Evolutionary conservation across 2,888 invertebrate genomes (phyloP).

Genomic region (Netelia inedita): DNA sequence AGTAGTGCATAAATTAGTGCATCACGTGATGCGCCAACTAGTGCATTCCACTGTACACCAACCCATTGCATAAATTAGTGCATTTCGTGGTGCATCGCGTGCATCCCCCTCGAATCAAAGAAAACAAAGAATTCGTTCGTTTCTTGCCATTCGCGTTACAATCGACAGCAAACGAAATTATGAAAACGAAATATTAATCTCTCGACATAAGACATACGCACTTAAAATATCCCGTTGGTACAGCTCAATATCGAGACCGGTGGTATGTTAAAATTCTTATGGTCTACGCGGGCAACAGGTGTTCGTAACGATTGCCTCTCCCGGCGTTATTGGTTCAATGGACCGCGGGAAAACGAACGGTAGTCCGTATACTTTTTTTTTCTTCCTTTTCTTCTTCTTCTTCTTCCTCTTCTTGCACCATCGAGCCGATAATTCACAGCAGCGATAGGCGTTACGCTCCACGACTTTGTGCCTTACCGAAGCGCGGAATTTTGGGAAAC

Average conservation of each 20-base stretch:
- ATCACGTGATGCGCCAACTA: neutral
- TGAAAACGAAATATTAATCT: neutral
- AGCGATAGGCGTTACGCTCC: constrained; percentile 53
- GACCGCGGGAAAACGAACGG: constrained; percentile 64
- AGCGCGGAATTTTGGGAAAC: constrained; percentile 6
- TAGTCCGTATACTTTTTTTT: constrained; percentile 42
- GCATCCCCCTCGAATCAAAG: neutral
- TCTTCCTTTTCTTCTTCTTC: constrained; percentile 23
- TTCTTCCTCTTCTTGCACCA: neutral
- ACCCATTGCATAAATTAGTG: constrained; percentile 8
- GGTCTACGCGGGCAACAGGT: constrained; percentile 5
- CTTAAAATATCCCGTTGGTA: constrained; percentile 1
- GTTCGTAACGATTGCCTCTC: constrained; percentile 9
- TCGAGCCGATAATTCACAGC: constrained; percentile 47
- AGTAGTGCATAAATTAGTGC: constrained; percentile 11
- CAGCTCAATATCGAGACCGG: neutral
- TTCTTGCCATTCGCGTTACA: no score
- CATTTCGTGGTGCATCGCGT: neutral
- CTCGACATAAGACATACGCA: constrained; percentile 1
- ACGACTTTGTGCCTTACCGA: constrained; percentile 40
- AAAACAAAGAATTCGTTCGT: no score
- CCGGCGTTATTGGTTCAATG: constrained; percentile 62
- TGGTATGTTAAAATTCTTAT: constrained; percentile 1
- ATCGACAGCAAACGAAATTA: neutral
- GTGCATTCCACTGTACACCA: neutral